Evolutionary conservation across 2,797 vertebrate species (phyloP), one percentile per base, ranked within the genome.

Genomic region (Anniella stebbinsi): DNA sequence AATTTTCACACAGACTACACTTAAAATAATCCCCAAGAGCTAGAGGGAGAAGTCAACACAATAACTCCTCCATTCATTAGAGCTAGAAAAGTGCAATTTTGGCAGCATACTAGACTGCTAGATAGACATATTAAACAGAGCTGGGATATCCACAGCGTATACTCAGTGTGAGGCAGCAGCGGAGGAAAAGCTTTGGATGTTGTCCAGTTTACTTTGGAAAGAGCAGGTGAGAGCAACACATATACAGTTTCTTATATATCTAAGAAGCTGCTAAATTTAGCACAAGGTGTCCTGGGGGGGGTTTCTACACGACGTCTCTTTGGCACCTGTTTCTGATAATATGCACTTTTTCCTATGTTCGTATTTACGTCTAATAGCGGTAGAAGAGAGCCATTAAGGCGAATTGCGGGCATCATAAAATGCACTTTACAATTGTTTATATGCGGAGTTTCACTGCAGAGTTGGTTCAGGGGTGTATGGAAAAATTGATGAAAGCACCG

Each of bases 41-140:
- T 89, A 72, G 86, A 87, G 90, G 87, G 88, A 77, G 86, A 91
- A 93, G 85, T 76, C 91, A 94, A 91, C 81, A 88, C 92, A 90
- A 91, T 92, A 95, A 95, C 94, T 95, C 88, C 89, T 93, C n/a
- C 72, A 90, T 92, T 95, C 94, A 94, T 94, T 95, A 94, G 90
- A 80, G 0, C 0, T 87, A 76, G 89, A 90, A 94, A 93, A 89
- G 88, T 86, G 86, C 63, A 48, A 63, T 57, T 86, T 88, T 1
- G 75, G 89, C 93, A 93, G 95, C 92, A 93, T 91, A n/a, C 30
- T 88, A 21, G 51, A 18, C 10, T 91, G 88, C 84, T 87, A 54
- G 28, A 45, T 85, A 91, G 92, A 88, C 87, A 92, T 90, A 94
- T 0, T 38, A 90, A 94, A 88, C 87, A 66, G 63, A 83, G 78